Base-by-base conservation (phyloP, 2,797 vertebrate species). In the Carapus acus region DNA sequence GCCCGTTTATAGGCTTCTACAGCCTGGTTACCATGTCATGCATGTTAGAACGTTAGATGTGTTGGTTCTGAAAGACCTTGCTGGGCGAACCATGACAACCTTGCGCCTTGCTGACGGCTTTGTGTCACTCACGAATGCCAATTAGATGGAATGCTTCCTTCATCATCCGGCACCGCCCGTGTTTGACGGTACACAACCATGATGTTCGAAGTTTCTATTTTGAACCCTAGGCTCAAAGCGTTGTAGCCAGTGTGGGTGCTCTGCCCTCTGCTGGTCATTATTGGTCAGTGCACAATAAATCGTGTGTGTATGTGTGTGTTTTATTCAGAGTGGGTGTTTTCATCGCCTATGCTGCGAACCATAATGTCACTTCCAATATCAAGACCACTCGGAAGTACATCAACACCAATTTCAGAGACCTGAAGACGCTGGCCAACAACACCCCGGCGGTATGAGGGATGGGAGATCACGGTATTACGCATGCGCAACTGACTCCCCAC, bases 391-490 rank as follows among this genome's bases (percentile, higher is more conserved):
- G 78, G 49, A 82, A 81, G n/a, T 76, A 97, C 21, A 85, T 92
- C 57, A 90, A 88, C 57, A 93, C 89, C 83, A 99, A 97, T 67
- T 89, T 95, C 55, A 92, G 88, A 81, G 96, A 99, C 78, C 43
- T 99, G 83, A 90, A 77, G 78, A 82, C 82, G 6, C 83, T 97
- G 22, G 86, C 95, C 47, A 91, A 89, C 24, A 83, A 90, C 73
- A 91, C 91, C 34, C 91, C 93, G 54, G 76, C 65, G 79, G 96
- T 99, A 92, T 16, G 58, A 7, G 37, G 43, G 38, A n/a, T 19
- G 49, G 29, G 33, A 16, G 34, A n/a, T 24, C 18, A 19, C 15
- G 18, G 18, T 7, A 7, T 17, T 0, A 36, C 36, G 50, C 1
- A 3, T 38, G n/a, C 11, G 3, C 54, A 31, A 36, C 1, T 37